phyloP scores from a whole-genome alignment of 2,113 vertebrate species.

The Thermophis baileyi region DNA sequence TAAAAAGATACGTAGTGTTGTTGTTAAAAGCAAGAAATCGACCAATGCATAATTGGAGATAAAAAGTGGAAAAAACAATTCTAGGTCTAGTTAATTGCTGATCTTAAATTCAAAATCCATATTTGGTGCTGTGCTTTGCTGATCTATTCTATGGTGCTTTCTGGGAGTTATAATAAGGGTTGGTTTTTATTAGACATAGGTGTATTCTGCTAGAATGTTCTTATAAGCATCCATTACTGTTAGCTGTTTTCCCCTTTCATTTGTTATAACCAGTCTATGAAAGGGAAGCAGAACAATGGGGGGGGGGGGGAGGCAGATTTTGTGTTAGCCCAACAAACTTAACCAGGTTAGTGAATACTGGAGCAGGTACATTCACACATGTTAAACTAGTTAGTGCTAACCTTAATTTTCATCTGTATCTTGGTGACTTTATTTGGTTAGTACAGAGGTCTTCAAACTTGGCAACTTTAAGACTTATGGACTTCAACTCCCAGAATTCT shows the following conservation, averaged over 20 bases:
- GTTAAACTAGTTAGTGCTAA: not conserved
- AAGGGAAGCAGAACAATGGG: not conserved
- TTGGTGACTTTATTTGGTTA: not conserved
- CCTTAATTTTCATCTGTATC: not conserved
- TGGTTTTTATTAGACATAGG: constrained; percentile 50
- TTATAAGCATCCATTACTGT: not conserved
- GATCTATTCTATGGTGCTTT: constrained; percentile 48
- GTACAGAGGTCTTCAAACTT: too few relatives aligned
- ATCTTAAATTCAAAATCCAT: constrained; percentile 65
- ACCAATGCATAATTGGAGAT: constrained; percentile 48
- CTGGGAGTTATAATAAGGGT: constrained; percentile 34
- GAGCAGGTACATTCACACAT: not conserved
- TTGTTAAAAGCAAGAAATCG: constrained; percentile 42
- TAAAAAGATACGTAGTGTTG: constrained; percentile 27
- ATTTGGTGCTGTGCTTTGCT: constrained; percentile 52
- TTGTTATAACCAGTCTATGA: not conserved
- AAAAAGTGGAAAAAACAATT: constrained; percentile 35
- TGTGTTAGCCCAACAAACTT: not conserved
- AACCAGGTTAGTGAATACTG: not conserved
- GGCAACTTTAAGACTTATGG: too few relatives aligned
- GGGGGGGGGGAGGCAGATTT: not conserved
- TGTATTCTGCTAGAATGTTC: constrained; percentile 24
- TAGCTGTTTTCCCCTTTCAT: not conserved
- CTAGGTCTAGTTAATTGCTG: constrained; percentile 56
- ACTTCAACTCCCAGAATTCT: too few relatives aligned